Evolutionary conservation across 2,888 invertebrate species (phyloP), one percentile per base, ranked within the genome.

Genomic region (Lasioglossum calceatum): DNA sequence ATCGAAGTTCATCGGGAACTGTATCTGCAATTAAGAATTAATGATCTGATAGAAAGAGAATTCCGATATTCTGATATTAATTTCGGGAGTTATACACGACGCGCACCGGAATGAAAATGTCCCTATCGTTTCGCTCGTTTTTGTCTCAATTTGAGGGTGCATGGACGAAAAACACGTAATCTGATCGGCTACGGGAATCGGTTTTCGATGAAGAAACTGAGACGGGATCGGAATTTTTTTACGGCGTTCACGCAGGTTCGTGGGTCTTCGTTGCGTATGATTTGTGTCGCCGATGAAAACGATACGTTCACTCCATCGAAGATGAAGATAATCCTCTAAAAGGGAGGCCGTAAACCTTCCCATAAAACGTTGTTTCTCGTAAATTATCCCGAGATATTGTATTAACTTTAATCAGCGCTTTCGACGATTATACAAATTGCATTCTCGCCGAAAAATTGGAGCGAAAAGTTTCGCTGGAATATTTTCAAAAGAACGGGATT

Each of bases 151-250:
- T 2, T 32, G 64, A 64, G 32, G 16, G 19, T 64, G 64, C 64
- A 64, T 32, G 16, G 5, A 64, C 64, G 32, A 32, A 70, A 70
- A 70, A 70, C 39, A 36, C 36, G 70, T 39, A 70, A 70, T 70
- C 32, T 3, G 64, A 64, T 64, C 32, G 64, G 64, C 16, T 64
- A 54, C 71, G 79, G 77, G 90, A 85, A 90, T 89, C 70, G 77
- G 83, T 77, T 75, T 14, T n/a, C 84, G 78, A 82, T 50, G 79
- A 39, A 73, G 42, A 86, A 86, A 85, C 61, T 67, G 58, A 88
- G 73, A 79, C 75, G 36, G 12, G 78, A 44, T 74, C 27, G 80
- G 77, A 82, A 83, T 67, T 87, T 80, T 78, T 82, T 36, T 58
- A 71, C 82, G 74, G 64, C 67, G 50, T 73, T 47, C 74, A 61